Evolutionary conservation across 1,140 invertebrate genomes (phyloP).

Genomic region (Thaumatotibia leucotreta): DNA sequence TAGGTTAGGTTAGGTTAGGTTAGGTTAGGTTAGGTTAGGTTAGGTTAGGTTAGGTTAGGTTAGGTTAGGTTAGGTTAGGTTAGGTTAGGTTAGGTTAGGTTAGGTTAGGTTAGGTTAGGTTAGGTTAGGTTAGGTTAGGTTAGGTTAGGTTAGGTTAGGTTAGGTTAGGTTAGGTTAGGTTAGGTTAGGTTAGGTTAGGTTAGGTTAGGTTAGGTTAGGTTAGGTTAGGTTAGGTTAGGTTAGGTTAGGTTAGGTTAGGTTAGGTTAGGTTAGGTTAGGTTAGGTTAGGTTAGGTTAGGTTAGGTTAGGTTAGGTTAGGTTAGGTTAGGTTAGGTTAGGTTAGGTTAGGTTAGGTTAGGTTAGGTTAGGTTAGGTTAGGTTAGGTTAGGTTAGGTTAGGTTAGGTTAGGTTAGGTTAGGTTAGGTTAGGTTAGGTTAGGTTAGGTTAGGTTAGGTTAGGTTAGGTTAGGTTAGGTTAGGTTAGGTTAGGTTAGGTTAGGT

Average conservation of each 20-base stretch:
- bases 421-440: slow-evolving; percentile 2
- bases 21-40: slow-evolving; percentile 1
- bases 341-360: slow-evolving; percentile 1
- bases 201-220: background rate
- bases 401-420: slow-evolving; percentile 1
- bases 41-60: slow-evolving; percentile 1
- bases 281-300: slow-evolving; percentile 1
- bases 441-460: slow-evolving; percentile 22
- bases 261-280: slow-evolving; percentile 1
- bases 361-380: slow-evolving; percentile 1
- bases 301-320: slow-evolving; percentile 1
- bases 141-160: slow-evolving; percentile 13
- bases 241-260: slow-evolving; percentile 1
- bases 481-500: slow-evolving; percentile 1
- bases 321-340: slow-evolving; percentile 1
- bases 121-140: slow-evolving; percentile 5
- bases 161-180: slow-evolving; percentile 9
- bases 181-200: slow-evolving; percentile 11
- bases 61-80: slow-evolving; percentile 6
- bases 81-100: slow-evolving; percentile 11
- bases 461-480: slow-evolving; percentile 24
- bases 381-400: slow-evolving; percentile 1
- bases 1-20: slow-evolving; percentile 1
- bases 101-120: slow-evolving; percentile 12
- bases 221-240: slow-evolving; percentile 1